phyloP scores from a whole-genome alignment of 2,797 vertebrate species.

The Pitangus sulphuratus region DNA sequence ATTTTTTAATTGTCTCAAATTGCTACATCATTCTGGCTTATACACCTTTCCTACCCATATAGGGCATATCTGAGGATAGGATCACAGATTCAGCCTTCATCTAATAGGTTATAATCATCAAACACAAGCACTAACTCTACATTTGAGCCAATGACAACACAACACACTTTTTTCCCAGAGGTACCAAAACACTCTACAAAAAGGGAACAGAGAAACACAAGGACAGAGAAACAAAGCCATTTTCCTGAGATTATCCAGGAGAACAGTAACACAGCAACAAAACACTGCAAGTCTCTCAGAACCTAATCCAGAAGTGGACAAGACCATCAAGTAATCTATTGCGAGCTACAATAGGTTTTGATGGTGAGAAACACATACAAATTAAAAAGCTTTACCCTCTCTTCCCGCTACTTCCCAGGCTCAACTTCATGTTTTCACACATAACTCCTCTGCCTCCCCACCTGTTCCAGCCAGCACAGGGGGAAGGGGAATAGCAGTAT shows the following conservation, averaged over 20 bases:
- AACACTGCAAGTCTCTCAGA: not conserved
- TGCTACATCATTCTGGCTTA: not conserved
- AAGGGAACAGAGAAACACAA: not conserved
- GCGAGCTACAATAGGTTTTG: not conserved
- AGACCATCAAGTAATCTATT: not conserved
- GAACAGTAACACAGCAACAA: not conserved
- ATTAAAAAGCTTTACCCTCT: not conserved
- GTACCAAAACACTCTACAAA: not conserved
- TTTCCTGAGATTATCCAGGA: not conserved
- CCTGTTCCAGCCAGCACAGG: not conserved
- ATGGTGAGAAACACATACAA: not conserved
- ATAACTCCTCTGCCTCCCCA: not conserved
- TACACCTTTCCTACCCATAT: not conserved
- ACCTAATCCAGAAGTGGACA: not conserved
- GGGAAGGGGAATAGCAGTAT: not conserved
- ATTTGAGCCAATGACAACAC: not conserved
- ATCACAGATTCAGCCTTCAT: not conserved
- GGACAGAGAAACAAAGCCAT: not conserved
- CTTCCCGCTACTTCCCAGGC: not conserved
- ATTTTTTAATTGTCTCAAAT: not conserved
- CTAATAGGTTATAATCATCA: not conserved
- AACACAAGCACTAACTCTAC: not conserved
- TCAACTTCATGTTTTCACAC: not conserved
- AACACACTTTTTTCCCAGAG: not conserved
- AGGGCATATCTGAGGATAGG: rapidly evolving